Percentiles rank a stretch among this genome's conserved stretches.
Conservation (phyloP, 2,113 vertebrate genomes). For the Cottus gobio region DNA sequence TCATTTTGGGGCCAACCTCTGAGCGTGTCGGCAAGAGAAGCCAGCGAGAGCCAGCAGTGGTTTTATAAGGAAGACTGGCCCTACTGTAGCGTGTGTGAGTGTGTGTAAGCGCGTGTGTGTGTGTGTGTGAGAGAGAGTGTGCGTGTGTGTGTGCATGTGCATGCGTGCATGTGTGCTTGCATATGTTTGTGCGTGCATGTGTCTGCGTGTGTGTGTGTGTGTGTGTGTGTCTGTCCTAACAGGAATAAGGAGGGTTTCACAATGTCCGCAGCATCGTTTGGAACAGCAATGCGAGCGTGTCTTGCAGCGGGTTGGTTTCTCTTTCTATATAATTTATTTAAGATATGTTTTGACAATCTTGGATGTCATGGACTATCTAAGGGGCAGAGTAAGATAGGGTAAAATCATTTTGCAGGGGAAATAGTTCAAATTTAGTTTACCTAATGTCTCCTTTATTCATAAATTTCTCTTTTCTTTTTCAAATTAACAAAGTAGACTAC, state of each 20-base stretch:
- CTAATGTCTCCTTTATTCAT: conserved; percentile 29
- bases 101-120: too few species aligned
- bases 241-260: conserved; percentile 56
- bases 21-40: too few species aligned
- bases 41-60: conserved; percentile 61
- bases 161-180: too few species aligned
- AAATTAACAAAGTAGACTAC: conserved; percentile 42
- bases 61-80: conserved; percentile 62
- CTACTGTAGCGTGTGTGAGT: conserved; percentile 19
- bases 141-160: too few species aligned
- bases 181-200: background rate
- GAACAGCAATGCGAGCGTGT: conserved; percentile 8
- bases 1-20: conserved; percentile 70
- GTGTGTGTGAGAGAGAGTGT: too few species aligned
- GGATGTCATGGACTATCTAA: conserved; percentile 42
- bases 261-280: conserved; percentile 22
- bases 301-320: background rate
- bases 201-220: background rate
- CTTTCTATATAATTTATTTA: conserved; percentile 26
- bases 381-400: conserved; percentile 28
- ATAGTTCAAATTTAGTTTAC: conserved; percentile 35
- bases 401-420: conserved; percentile 21
- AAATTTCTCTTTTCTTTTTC: conserved; percentile 23
- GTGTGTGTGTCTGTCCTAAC: conserved; percentile 32
- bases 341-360: conserved; percentile 36